Conservation (phyloP, 1,140 invertebrate genomes). For the Apis laboriosa region DNA sequence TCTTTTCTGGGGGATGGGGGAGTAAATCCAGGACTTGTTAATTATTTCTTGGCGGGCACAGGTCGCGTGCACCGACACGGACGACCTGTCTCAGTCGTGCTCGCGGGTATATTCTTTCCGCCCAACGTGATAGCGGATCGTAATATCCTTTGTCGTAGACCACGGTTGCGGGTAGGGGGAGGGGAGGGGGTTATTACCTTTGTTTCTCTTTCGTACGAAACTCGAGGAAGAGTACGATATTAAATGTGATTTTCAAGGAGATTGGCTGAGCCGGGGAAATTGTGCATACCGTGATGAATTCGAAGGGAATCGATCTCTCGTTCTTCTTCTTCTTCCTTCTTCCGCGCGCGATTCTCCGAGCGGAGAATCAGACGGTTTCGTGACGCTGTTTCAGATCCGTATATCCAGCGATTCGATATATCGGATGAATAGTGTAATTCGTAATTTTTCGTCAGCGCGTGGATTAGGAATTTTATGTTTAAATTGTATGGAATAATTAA, state of each 20-base stretch:
- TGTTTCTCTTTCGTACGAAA: constrained; percentile 24
- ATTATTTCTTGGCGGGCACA: constrained; percentile 31
- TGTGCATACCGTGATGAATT: neutral
- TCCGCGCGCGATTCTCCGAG: too few relatives aligned
- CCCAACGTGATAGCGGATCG: neutral
- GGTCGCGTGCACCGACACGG: neutral
- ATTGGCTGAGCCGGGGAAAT: neutral
- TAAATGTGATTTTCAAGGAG: constrained; percentile 13
- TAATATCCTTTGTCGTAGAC: constrained; percentile 36
- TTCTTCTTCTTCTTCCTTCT: neutral
- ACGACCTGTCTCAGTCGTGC: neutral
- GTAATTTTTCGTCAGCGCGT: too few relatives aligned
- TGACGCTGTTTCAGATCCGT: too few relatives aligned
- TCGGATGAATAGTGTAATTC: too few relatives aligned
- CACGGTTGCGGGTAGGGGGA: too few relatives aligned
- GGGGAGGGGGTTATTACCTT: constrained; percentile 7
- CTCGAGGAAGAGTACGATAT: neutral
- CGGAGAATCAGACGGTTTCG: too few relatives aligned
- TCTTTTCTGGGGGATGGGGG: neutral
- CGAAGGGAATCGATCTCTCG: neutral
- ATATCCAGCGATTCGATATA: too few relatives aligned
- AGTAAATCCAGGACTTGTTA: constrained; percentile 24
- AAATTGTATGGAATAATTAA: too few relatives aligned
- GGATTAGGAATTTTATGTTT: too few relatives aligned
- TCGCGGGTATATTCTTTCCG: constrained; percentile 7